Evolutionary conservation across 1,140 invertebrate species (phyloP), one percentile per base, ranked within the genome.

Genomic region (Anadara kagoshimensis): DNA sequence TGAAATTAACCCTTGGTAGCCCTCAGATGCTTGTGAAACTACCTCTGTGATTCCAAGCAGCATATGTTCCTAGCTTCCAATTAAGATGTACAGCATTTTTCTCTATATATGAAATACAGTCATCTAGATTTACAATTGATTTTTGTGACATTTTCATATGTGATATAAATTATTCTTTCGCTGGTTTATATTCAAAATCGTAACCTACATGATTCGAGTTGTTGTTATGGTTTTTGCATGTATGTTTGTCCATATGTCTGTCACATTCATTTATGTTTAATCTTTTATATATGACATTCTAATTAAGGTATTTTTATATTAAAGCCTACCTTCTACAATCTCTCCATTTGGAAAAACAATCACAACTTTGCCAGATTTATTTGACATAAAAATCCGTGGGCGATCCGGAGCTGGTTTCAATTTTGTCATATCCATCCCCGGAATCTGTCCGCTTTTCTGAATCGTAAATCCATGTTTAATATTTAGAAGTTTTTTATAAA

Each of bases 341-440:
- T 87, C 85, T 69, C 85, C 85, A 74, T 86, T 87, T 11, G 85
- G 85, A 75, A 87, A 87, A 5, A 87, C 81, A 12, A 87, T 82
- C 18, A 87, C 83, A 61, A 87, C 84, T 65, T 85, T 85, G 68
- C 84, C 81, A 29, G 83, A 83, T 57, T 83, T 84, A 36, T 36
- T 36, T n/a, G 85, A 87, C 83, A 85, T 85, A 78, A 83, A 87
- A 77, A 87, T 85, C 69, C 82, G 57, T n/a, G 85, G 85, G 26
- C 83, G 51, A 51, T 87, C 84, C 12, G 80, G 79, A 20, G 74
- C 76, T 11, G 81, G 77, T 62, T 75, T 75, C 16, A 75, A 57
- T 66, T 75, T 75, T 24, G 73, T 45, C 58, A 70, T 59, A 67
- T 75, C 73, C 73, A 75, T 75, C 56, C 57, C 29, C 57, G 29